Base-by-base conservation (phyloP, 2,888 invertebrate genomes). In the Sarcophaga variegata region DNA sequence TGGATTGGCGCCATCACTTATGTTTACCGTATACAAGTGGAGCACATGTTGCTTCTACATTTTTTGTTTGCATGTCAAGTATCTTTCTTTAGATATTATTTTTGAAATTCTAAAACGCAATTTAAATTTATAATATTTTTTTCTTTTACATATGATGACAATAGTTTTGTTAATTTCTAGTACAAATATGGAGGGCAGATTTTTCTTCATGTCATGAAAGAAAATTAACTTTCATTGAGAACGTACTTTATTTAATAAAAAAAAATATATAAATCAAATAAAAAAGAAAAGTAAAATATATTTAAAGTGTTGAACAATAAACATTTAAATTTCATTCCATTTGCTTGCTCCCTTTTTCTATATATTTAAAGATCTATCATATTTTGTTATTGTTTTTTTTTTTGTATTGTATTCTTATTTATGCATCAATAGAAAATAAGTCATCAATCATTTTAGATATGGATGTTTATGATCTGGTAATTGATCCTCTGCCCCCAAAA, bases 381-480 rank as follows among this genome's bases (percentile, higher is more conserved):
- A 47, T 63, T 62, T 22, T 11, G 5, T 59, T 64, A 20, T 20
- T 64, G 49, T 37, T 45, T 72, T 11, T 64, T 12, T 49, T 45
- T 75, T 63, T 81, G 27, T 60, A 22, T 66, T 64, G 1, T 54
- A 63, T 70, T 27, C 3, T 67, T 47, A 37, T 69, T 25, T 63
- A 62, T 69, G 12, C 14, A 71, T 64, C 47, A 60, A 72, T 25
- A 47, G 17, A 54, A 76, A 72, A 85, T 59, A 78, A 81, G 74
- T 83, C 77, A 87, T 87, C 86, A 87, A 87, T 87, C 86, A 87
- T 87, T 66, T 83, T 78, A 59, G 71, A n/a, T 74, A 83, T 70
- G 70, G 69, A 60, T 75, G 74, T 76, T 83, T 81, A 70, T 87
- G 83, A 83, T 83, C 83, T 83, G 75, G 83, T 87, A 87, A 87